phyloP scores from a whole-genome alignment of 2,888 invertebrate genomes.

The Orthosia cruda region DNA sequence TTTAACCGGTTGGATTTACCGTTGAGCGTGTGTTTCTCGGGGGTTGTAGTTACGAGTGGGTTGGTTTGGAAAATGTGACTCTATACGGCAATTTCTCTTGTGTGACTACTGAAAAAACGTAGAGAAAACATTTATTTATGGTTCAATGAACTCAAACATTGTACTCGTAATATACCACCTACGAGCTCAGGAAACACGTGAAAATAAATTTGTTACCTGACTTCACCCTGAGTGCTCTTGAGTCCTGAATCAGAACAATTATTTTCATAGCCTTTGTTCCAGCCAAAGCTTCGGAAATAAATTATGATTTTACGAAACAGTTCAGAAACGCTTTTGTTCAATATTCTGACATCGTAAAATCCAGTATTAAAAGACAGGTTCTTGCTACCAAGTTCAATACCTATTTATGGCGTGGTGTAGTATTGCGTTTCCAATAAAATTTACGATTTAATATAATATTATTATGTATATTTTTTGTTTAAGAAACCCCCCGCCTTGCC shows the following conservation, averaged over 20 bases:
- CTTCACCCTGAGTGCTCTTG: conserved; percentile 26
- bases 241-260: conserved; percentile 5
- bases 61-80: background rate
- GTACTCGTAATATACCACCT: background rate
- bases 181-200: background rate
- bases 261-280: background rate
- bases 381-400: background rate
- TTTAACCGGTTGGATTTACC: conserved; percentile 28
- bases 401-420: background rate
- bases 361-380: background rate
- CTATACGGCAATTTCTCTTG: background rate
- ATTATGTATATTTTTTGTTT: too few species aligned
- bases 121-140: background rate
- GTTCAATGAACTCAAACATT: background rate
- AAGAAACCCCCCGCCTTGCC: too few species aligned
- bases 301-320: background rate
- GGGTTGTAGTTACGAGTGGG: background rate
- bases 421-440: conserved; percentile 3
- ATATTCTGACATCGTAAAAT: conserved; percentile 1
- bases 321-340: background rate
- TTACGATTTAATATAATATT: background rate
- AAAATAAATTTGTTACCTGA: conserved; percentile 21
- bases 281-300: background rate
- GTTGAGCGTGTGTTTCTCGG: background rate
- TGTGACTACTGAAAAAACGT: background rate